Percentiles rank a stretch among this genome's conserved stretches.
These are phyloP conservation scores for Simalia tracyae DNA, from an alignment of 2,797 vertebrate genomes.

Conservation along the genomic window DNA sequence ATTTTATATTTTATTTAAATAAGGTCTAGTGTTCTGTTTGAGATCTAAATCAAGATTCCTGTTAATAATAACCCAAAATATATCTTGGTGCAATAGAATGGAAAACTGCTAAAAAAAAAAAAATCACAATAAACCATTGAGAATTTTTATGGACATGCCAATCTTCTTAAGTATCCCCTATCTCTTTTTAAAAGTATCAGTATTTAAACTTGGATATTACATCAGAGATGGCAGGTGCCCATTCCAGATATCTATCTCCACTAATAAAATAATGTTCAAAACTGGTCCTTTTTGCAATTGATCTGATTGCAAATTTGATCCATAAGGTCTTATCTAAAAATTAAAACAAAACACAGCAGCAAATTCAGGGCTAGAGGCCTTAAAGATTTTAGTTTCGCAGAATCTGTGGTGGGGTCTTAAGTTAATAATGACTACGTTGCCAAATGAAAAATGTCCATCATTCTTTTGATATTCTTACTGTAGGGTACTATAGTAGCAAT, in stretches of 20 bases:
- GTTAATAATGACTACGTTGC: background rate
- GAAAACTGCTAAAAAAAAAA: constrained; percentile 2
- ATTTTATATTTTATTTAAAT: constrained; percentile 26
- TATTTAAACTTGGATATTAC: background rate
- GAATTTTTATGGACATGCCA: background rate
- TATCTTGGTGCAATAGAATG: constrained; percentile 7
- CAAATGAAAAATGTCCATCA: background rate
- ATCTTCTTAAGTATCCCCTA: background rate
- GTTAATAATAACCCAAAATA: constrained; percentile 13
- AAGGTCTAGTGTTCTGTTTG: constrained; percentile 10
- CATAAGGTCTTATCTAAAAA: background rate
- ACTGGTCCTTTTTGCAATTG: background rate
- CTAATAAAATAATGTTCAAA: background rate
- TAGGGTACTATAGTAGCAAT: background rate
- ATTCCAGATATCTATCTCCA: background rate
- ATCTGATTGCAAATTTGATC: background rate
- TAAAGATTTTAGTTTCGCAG: background rate
- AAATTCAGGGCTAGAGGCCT: background rate
- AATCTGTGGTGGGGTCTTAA: background rate
- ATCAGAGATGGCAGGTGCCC: background rate
- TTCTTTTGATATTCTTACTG: background rate
- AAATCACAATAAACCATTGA: background rate
- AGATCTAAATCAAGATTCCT: constrained; percentile 17
- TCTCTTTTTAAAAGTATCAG: background rate
- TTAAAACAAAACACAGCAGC: background rate